Evolutionary conservation across 2,888 invertebrate species (phyloP), one percentile per base, ranked within the genome.

Genomic region (Elmis aenea): DNA sequence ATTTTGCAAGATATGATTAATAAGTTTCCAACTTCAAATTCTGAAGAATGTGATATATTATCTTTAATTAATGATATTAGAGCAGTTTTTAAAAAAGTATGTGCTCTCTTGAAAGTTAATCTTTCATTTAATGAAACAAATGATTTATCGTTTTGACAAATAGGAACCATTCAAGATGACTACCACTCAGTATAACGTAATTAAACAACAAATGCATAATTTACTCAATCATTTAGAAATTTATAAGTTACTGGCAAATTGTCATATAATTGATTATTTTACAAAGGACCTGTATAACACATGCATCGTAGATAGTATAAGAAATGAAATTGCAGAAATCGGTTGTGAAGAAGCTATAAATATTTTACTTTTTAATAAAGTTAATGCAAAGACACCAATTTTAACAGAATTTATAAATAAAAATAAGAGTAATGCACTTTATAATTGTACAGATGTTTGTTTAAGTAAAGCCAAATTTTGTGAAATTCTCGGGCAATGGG

Each of bases 201-300:
- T 73, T 48, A 57, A 54, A 44, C 35, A 57, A 25, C 68, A 72
- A 28, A 59, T 80, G 13, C 74, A 78, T 34, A 58, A 63, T 2
- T 64, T 79, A 6, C 58, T 77, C 0, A 54, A 61, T 6, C 83
- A 75, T 62, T 61, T 87, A 11, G 66, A 72, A 11, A 77, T 78
- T 0, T 67, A 78, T 23, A 64, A 79, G 42, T 71, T 76, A 0
- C 64, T 89, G 14, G 75, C 79, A 0, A 85, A 87, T 61, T 82
- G 83, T 48, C 89, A 90, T 59, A 82, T 88, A 77, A 86, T 82
- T 1, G 77, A 80, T 54, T 85, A 77, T 62, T 70, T 88, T 26
- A 82, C 81, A 0, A 69, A 80, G 5, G 48, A 76, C 25, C 75
- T 81, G 35, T 88, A 83, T 81, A 60, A 73, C 0, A 72, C 52